Base-by-base conservation (phyloP, 2,888 invertebrate genomes). In the Spatulosminthurus flaviceps region DNA sequence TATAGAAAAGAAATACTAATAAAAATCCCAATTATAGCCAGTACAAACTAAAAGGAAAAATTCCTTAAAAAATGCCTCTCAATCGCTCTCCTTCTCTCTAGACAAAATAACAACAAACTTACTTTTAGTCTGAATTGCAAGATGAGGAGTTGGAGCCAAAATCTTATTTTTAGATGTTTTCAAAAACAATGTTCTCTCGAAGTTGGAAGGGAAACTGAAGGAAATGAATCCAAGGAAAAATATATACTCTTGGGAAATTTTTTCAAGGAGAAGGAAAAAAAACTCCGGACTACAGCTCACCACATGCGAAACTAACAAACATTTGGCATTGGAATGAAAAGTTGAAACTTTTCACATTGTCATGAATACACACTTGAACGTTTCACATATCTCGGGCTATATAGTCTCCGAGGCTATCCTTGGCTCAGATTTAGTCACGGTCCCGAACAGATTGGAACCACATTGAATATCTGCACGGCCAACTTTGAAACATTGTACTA, bases 401-500 rank as follows among this genome's bases (percentile, higher is more conserved):
- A n/a, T n/a, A n/a, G n/a, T n/a, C 34, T 34, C 34, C 34, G 69
- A 75, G 76, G 60, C 61, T 26, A 43, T 43, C 51, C 41, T 34
- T 69, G 21, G 29, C 66, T 61, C 26, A 76, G 74, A 76, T 79
- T 79, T 79, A 79, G 79, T 79, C 75, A 75, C 76, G 79, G 61
- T 76, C 71, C 73, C 5, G 34, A 69, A 22, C 77, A 76, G 72
- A 79, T 79, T 79, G 79, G 72, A 72, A 79, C 77, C 77, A 76
- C 77, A 72, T 77, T 76, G 77, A 60, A 77, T n/a, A n/a, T 71
- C 43, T 28, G 7, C 34, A n/a, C 9, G 42, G 34, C 34, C 19
- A 69, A 70, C 70, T 79, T 72, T 42, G 79, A 76, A 79, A 79
- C 79, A 79, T 72, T 79, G 77, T 79, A 73, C 67, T 67, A 79